These are phyloP conservation scores for Anastatus disparis DNA, from an alignment of 1,140 invertebrate species.

Conservation along the genomic window DNA sequence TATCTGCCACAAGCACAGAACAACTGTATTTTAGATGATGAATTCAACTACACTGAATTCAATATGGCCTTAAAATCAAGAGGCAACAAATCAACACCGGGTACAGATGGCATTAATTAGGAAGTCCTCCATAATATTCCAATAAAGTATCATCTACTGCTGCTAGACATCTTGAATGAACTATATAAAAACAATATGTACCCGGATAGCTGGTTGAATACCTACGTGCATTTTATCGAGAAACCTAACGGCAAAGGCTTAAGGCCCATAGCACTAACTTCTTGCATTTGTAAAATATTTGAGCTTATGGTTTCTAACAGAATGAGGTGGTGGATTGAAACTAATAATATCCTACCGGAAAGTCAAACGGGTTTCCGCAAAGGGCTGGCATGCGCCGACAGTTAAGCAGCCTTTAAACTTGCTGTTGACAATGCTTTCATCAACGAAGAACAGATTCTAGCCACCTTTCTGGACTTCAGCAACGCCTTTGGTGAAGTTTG, in stretches of 20 bases:
- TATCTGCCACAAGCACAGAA: neutral
- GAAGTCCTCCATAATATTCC: too few species aligned
- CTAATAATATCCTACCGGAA: neutral
- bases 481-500: neutral
- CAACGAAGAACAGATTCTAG: neutral
- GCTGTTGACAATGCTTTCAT: neutral
- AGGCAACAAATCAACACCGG: too few species aligned
- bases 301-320: neutral
- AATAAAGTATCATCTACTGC: too few species aligned
- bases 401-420: neutral
- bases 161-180: too few species aligned
- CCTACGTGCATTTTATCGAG: too few species aligned
- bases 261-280: too few species aligned
- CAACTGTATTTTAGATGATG: neutral
- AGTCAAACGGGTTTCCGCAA: neutral
- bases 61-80: too few species aligned
- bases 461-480: neutral
- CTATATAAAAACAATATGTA: too few species aligned
- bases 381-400: neutral
- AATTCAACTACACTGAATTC: neutral
- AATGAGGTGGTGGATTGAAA: neutral
- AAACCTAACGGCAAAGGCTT: too few species aligned
- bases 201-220: too few species aligned
- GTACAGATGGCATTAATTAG: too few species aligned
- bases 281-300: conserved; percentile 30